These are phyloP conservation scores for Bombus balteatus DNA, from an alignment of 1,140 invertebrate genomes.

Conservation along the genomic window DNA sequence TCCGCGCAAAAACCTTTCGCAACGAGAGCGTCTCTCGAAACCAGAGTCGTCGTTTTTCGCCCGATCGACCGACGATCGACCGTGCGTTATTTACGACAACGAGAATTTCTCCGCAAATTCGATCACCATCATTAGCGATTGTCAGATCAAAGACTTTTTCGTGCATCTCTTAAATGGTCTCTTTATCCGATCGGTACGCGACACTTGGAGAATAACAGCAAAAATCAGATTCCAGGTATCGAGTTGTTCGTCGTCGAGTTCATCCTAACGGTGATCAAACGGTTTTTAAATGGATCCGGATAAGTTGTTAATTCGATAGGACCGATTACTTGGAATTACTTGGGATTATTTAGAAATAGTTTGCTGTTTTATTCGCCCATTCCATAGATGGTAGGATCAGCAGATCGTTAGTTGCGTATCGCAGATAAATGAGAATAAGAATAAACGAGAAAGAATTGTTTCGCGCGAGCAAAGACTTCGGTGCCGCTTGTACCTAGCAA, in stretches of 20 bases:
- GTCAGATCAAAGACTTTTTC: constrained; percentile 14
- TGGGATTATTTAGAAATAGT: background rate
- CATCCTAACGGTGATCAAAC: background rate
- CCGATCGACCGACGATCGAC: background rate
- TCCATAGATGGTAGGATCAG: background rate
- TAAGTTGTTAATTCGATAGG: background rate
- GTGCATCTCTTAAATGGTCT: background rate
- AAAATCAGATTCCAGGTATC: too few species aligned
- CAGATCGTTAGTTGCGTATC: background rate
- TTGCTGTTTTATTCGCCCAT: background rate
- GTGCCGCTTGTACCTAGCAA: background rate
- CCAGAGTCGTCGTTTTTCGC: constrained; percentile 6
- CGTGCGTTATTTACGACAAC: constrained; percentile 16
- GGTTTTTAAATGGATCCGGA: background rate
- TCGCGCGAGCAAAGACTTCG: background rate
- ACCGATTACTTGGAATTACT: background rate
- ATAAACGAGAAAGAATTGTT: background rate
- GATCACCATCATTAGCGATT: constrained; percentile 22
- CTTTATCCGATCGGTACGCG: background rate
- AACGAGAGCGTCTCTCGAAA: background rate
- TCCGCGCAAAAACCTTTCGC: background rate
- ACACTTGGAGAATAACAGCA: background rate
- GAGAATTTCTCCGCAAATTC: constrained; percentile 16
- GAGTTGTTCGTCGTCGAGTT: background rate
- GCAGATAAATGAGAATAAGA: background rate